Conservation (phyloP, 1,140 invertebrate genomes). For the Gerris buenoi region DNA sequence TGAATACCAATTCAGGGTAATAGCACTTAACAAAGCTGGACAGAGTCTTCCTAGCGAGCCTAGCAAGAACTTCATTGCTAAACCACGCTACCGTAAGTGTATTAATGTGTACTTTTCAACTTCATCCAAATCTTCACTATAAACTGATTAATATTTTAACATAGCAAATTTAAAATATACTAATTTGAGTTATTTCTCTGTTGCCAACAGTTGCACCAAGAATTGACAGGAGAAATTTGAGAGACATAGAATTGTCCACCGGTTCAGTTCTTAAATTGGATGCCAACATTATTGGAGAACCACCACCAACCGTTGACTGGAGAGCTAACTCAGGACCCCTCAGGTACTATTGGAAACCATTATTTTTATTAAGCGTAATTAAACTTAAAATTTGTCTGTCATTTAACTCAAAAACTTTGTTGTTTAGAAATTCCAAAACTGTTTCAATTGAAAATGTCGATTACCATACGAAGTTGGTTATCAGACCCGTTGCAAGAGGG, state of each 20-base stretch:
- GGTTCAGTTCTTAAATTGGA: constrained; percentile 85
- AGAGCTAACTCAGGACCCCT: constrained; percentile 33
- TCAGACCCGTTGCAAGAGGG: constrained; percentile 58
- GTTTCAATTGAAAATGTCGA: constrained; percentile 58
- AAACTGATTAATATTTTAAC: too few species aligned
- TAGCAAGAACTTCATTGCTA: constrained; percentile 78
- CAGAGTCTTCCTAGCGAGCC: constrained; percentile 73
- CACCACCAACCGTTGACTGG: constrained; percentile 80
- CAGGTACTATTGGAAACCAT: constrained; percentile 11
- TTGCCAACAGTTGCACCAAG: constrained; percentile 63
- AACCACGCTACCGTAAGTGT: constrained; percentile 64
- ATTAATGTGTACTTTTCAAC: too few species aligned
- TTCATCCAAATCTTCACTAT: too few species aligned
- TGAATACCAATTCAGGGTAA: constrained; percentile 96
- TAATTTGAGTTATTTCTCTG: constrained; percentile 12
- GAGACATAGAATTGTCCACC: constrained; percentile 76
- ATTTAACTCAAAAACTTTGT: too few species aligned
- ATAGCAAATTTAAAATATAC: too few species aligned
- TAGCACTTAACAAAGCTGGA: constrained; percentile 88
- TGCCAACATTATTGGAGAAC: constrained; percentile 79
- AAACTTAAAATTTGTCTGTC: too few species aligned
- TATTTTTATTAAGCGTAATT: too few species aligned
- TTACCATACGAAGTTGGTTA: constrained; percentile 74
- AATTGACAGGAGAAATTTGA: constrained; percentile 81
- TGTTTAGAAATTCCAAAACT: constrained; percentile 17